A percentile compares a stretch with the other conserved stretches of the same genome.
phyloP scores from a whole-genome alignment of 2,113 vertebrate species.

The Sylvia atricapilla region DNA sequence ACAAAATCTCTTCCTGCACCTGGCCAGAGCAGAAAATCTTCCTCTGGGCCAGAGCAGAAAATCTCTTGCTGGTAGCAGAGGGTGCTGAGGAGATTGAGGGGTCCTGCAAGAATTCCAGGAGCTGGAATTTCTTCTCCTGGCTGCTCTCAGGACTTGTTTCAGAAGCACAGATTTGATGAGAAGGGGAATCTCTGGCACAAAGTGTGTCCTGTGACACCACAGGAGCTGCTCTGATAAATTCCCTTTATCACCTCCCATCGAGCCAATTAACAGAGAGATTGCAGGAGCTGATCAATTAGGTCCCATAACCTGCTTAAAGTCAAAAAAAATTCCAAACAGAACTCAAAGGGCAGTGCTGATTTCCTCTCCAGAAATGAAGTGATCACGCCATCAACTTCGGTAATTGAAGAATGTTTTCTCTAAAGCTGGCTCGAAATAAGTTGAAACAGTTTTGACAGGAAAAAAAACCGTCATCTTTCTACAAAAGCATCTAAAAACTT shows the following conservation, averaged over 20 bases:
- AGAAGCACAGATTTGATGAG: constrained; percentile 22
- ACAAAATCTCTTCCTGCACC: not conserved
- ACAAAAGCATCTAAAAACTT: not conserved
- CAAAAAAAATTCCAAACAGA: not conserved
- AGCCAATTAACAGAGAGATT: constrained; percentile 50
- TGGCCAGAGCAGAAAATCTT: not conserved
- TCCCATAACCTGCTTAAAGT: constrained; percentile 8
- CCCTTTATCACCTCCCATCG: not conserved
- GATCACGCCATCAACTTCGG: not conserved
- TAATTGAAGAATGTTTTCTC: not conserved
- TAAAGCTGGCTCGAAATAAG: not conserved
- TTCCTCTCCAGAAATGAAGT: not conserved
- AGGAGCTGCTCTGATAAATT: not conserved
- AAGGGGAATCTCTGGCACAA: not conserved
- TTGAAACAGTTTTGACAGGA: not conserved
- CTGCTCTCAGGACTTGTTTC: not conserved
- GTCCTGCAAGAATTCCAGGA: not conserved
- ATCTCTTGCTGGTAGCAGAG: not conserved
- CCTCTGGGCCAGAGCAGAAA: not conserved
- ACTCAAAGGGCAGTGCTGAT: not conserved
- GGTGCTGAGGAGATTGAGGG: not conserved
- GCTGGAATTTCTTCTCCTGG: not conserved
- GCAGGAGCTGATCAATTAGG: constrained; percentile 19
- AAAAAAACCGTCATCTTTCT: not conserved
- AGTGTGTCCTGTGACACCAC: not conserved